A percentile compares a stretch with the other conserved stretches of the same genome.
These are phyloP conservation scores for Cephus spinipes DNA, from an alignment of 2,888 invertebrate species.

Conservation along the genomic window DNA sequence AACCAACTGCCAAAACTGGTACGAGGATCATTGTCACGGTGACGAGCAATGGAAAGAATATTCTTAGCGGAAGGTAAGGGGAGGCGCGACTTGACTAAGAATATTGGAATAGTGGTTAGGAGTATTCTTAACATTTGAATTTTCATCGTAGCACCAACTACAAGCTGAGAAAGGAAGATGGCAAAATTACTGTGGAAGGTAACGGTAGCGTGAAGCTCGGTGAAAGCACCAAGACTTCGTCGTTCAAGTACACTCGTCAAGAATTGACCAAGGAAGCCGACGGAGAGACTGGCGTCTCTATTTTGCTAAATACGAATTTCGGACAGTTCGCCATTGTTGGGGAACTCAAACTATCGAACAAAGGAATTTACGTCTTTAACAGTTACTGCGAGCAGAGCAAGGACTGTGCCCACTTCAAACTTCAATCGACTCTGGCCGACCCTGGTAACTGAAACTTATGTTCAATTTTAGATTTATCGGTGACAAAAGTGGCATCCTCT, in stretches of 20 bases:
- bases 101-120: background rate
- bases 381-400: conserved; percentile 84
- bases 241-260: conserved; percentile 80
- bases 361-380: conserved; percentile 77
- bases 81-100: conserved; percentile 20
- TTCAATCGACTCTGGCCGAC: conserved; percentile 69
- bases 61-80: conserved; percentile 76
- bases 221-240: conserved; percentile 76
- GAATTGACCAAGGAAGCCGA: conserved; percentile 71
- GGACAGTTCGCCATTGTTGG: conserved; percentile 79
- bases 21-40: conserved; percentile 76
- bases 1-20: conserved; percentile 70
- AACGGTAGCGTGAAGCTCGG: conserved; percentile 79
- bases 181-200: conserved; percentile 80
- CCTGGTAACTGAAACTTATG: conserved; percentile 43
- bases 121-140: conserved; percentile 12
- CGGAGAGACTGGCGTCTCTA: conserved; percentile 77
- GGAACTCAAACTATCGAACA: conserved; percentile 78
- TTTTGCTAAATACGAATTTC: conserved; percentile 76
- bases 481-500: too few relatives aligned
- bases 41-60: conserved; percentile 74
- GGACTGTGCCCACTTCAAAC: conserved; percentile 80
- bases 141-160: conserved; percentile 72
- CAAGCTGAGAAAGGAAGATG: conserved; percentile 76
- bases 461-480: too few relatives aligned